Percentiles rank a stretch among this genome's conserved stretches.
These are phyloP conservation scores for Morelia viridis DNA, from an alignment of 2,797 vertebrate species.

Conservation along the genomic window DNA sequence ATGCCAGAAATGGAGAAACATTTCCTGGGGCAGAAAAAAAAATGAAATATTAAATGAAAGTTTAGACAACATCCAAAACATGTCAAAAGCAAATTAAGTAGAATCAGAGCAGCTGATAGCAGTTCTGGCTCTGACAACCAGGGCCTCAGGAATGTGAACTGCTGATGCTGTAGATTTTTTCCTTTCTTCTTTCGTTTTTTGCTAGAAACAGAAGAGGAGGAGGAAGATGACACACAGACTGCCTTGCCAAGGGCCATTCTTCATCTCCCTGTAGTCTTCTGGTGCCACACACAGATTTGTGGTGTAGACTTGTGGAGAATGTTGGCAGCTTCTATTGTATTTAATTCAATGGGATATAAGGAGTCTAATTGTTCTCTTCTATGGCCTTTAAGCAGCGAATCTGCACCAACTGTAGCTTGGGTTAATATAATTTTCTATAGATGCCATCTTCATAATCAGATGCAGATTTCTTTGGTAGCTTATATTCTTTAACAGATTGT, in stretches of 20 bases:
- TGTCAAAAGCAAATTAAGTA: slow-evolving; percentile 44
- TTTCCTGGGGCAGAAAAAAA: slow-evolving; percentile 58
- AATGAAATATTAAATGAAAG: slow-evolving; percentile 70
- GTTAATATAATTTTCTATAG: background rate
- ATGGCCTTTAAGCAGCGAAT: background rate
- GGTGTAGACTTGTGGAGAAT: background rate
- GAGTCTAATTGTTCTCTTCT: background rate
- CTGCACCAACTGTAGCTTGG: background rate
- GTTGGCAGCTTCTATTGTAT: background rate
- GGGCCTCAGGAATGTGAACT: slow-evolving; percentile 20
- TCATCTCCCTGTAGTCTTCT: background rate
- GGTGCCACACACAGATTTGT: background rate
- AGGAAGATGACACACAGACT: background rate
- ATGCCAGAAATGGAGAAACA: slow-evolving; percentile 60
- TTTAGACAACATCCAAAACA: slow-evolving; percentile 52
- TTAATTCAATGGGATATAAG: background rate
- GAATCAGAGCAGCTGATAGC: slow-evolving; percentile 46
- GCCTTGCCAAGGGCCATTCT: background rate
- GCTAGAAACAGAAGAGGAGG: background rate
- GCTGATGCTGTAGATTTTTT: slow-evolving; percentile 1
- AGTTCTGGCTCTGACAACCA: slow-evolving; percentile 9
- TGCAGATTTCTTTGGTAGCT: background rate
- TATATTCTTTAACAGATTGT: background rate
- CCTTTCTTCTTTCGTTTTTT: background rate
- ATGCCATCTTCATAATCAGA: background rate